These are phyloP conservation scores for Ptyas mucosa DNA, from an alignment of 2,113 vertebrate species.

Conservation along the genomic window DNA sequence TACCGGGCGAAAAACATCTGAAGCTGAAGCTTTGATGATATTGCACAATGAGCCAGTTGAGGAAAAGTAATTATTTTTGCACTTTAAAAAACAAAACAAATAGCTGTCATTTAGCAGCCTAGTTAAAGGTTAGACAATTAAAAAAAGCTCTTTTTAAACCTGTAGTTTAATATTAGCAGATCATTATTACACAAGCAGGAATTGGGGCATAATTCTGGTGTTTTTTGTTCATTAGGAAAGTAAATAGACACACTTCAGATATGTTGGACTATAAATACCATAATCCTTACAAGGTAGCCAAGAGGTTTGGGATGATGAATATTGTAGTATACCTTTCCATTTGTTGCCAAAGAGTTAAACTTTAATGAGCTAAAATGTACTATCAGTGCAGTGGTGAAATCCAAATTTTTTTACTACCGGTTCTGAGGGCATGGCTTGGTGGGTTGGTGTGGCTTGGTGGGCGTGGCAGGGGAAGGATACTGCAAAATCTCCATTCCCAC, in stretches of 20 bases:
- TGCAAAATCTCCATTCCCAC: no score
- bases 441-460: no score
- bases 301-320: not conserved
- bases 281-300: not conserved
- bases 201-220: not conserved
- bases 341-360: not conserved
- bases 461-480: no score
- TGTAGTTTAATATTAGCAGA: not conserved
- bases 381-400: no score
- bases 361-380: not conserved
- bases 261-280: no score
- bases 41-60: slow-evolving; percentile 39
- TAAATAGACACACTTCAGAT: not conserved
- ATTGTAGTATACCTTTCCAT: not conserved
- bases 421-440: no score
- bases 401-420: no score
- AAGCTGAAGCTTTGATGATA: slow-evolving; percentile 17
- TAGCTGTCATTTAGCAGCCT: not conserved
- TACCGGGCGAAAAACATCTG: slow-evolving; percentile 64
- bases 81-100: not conserved
- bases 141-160: not conserved
- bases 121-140: not conserved
- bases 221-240: not conserved
- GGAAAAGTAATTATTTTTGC: slow-evolving; percentile 18
- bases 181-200: not conserved